Evolutionary conservation across 2,888 invertebrate genomes (phyloP).

Genomic region (Mellilla xanthometata): DNA sequence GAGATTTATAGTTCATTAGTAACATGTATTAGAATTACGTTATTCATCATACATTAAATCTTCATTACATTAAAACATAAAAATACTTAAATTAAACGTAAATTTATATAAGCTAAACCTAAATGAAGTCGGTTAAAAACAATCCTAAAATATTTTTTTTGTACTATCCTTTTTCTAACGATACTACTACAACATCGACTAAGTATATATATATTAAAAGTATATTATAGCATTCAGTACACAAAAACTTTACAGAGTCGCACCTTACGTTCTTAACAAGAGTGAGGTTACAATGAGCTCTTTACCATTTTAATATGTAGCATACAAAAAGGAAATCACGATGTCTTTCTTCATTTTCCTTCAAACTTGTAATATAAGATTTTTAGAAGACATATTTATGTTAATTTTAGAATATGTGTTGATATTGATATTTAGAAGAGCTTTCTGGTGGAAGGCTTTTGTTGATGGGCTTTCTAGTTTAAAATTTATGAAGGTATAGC

Average conservation of each 20-base stretch:
- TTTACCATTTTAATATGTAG: conserved; percentile 3
- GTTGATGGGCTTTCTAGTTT: conserved; percentile 16
- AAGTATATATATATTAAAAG: too few relatives aligned
- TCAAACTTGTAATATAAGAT: conserved; percentile 40
- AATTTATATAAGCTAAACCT: too few relatives aligned
- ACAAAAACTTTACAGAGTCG: background rate
- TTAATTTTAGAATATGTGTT: conserved; percentile 18
- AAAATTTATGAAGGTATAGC: background rate
- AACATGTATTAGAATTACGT: too few relatives aligned
- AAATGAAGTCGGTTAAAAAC: too few relatives aligned
- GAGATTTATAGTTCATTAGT: too few relatives aligned
- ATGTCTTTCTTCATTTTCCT: conserved; percentile 37
- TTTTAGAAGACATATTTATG: conserved; percentile 33
- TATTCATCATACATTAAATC: too few relatives aligned
- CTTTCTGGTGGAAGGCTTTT: conserved; percentile 14
- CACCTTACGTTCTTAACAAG: conserved; percentile 13
- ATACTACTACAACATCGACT: too few relatives aligned
- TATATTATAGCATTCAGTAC: conserved; percentile 4
- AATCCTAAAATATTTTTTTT: too few relatives aligned
- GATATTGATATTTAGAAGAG: conserved; percentile 5
- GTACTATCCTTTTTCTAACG: too few relatives aligned
- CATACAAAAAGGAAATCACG: conserved; percentile 71
- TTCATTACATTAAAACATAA: too few relatives aligned
- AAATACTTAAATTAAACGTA: too few relatives aligned
- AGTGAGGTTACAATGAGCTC: conserved; percentile 16